Evolutionary conservation across 2,797 vertebrate species (phyloP), one percentile per base, ranked within the genome.

Genomic region (Sebastes kiyomatsui): DNA sequence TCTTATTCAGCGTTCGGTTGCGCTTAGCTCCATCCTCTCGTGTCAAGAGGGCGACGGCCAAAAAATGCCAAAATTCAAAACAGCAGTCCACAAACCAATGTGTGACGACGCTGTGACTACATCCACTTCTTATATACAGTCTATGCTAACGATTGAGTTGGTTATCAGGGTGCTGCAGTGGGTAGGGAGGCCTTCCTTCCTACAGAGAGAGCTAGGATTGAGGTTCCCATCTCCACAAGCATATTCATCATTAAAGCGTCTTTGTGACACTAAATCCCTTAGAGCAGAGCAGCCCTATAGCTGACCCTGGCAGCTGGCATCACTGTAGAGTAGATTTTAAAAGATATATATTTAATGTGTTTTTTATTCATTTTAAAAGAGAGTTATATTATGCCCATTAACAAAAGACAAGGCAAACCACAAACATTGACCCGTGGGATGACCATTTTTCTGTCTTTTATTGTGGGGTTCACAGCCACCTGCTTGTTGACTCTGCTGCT

Each of bases 401-500:
- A 28, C 1, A 62, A 66, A 28, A 73, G 2, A 9, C 20, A 2
- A 62, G 7, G 65, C 6, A 30, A 59, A 61, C 10, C 20, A 23
- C n/a, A 54, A 64, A 28, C 52, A 20, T 52, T 25, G 59, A 61
- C 13, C n/a, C 4, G 4, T 11, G 4, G 22, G 9, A 6, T 66
- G 25, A 56, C 32, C 23, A 22, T 27, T 35, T 25, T 56, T 54
- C 25, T 13, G 2, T 35, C 13, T 38, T 64, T 22, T 46, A 42
- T n/a, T 25, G 46, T 38, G 42, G 42, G 77, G 66, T 67, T 58
- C 30, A 73, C 67, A 70, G 49, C 64, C 32, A 23, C 49, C 56
- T 64, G 25, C 61, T 79, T 82, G 52, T 72, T 72, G 65, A 67
- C 22, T 85, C 35, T 22, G 75, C 74, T 74, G 56, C 30, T 18